Evolutionary conservation across 1,140 invertebrate genomes (phyloP).

Genomic region (Rhagoletis zephyria): DNA sequence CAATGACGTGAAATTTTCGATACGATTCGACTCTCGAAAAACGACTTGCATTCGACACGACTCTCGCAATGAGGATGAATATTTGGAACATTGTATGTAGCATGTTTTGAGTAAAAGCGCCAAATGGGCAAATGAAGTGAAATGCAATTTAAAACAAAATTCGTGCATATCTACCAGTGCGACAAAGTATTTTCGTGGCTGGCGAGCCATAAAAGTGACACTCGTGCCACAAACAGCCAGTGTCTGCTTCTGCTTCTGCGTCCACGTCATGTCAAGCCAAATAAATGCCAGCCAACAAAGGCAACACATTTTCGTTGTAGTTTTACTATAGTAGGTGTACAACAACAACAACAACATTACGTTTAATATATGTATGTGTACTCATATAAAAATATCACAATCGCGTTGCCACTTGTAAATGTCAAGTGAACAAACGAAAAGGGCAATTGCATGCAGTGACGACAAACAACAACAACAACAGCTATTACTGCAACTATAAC

Average conservation of each 20-base stretch:
- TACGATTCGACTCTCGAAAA: neutral
- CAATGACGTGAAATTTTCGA: too few relatives aligned
- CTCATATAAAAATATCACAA: constrained; percentile 26
- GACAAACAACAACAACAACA: constrained; percentile 24
- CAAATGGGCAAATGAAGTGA: constrained; percentile 3
- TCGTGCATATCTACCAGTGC: neutral
- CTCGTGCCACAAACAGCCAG: constrained; percentile 16
- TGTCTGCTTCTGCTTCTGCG: too few relatives aligned
- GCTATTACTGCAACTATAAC: neutral
- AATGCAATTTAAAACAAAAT: constrained; percentile 45
- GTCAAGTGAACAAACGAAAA: constrained; percentile 23
- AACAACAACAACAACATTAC: neutral
- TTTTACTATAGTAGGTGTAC: neutral
- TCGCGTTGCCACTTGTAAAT: constrained; percentile 38
- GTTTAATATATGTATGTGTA: neutral
- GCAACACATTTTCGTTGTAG: neutral
- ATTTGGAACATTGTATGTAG: neutral
- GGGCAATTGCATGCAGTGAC: constrained; percentile 49
- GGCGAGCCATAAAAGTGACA: constrained; percentile 30
- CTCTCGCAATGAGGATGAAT: neutral
- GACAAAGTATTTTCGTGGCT: constrained; percentile 39
- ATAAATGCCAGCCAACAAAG: constrained; percentile 20
- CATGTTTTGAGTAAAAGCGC: neutral
- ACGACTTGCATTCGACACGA: neutral
- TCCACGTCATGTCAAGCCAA: neutral